Conservation (phyloP, 2,888 invertebrate species). For the Heliconius charithonia region DNA sequence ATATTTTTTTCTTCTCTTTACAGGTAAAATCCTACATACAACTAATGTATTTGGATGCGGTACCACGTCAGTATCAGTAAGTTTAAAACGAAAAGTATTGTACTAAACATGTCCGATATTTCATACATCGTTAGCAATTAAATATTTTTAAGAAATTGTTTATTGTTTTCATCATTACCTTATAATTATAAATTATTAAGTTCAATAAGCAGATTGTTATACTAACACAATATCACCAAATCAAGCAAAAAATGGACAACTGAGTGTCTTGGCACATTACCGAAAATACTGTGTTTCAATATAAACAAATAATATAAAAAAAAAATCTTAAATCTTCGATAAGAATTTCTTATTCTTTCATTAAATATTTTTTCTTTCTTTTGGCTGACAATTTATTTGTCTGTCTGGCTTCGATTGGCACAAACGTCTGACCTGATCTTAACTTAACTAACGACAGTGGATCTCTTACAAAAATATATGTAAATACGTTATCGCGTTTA, state of each 20-base stretch:
- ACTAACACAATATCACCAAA: background rate
- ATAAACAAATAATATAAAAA: background rate
- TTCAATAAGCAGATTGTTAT: too few relatives aligned
- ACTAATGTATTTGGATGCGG: background rate
- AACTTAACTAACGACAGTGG: conserved; percentile 18
- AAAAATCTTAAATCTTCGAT: background rate
- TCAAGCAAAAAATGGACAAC: too few relatives aligned
- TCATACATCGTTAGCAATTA: background rate
- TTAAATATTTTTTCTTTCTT: conserved; percentile 15
- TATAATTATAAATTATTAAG: too few relatives aligned
- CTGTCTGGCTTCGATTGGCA: conserved; percentile 27
- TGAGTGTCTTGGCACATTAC: background rate
- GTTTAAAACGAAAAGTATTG: background rate
- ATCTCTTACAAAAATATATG: conserved; percentile 22
- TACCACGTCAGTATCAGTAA: conserved; percentile 1
- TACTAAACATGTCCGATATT: background rate
- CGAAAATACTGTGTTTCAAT: background rate
- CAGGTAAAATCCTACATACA: conserved; percentile 16
- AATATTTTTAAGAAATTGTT: too few relatives aligned
- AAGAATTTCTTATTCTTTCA: background rate
- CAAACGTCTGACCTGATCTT: conserved; percentile 25
- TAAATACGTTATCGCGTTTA: background rate
- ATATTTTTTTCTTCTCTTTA: background rate
- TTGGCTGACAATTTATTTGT: conserved; percentile 23
- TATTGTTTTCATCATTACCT: too few relatives aligned